Percentiles rank a stretch among this genome's conserved stretches.
Conservation (phyloP, 2,888 invertebrate genomes). For the Ptilodon capucinus region DNA sequence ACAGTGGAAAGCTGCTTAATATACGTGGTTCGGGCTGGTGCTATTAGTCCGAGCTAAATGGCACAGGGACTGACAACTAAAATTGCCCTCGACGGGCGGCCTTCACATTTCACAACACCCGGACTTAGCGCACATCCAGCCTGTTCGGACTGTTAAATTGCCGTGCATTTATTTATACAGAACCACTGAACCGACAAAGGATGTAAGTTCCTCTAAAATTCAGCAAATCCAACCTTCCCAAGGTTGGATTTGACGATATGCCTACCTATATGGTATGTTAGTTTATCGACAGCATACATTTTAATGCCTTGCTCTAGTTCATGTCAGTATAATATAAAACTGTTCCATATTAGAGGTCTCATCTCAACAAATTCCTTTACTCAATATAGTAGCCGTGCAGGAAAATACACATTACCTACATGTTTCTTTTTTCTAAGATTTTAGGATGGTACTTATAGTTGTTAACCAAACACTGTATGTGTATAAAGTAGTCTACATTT, state of each 20-base stretch:
- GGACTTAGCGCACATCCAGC: constrained; percentile 77
- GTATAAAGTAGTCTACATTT: no score
- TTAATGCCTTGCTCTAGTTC: no score
- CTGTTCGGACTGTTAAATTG: constrained; percentile 47
- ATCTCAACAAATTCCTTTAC: no score
- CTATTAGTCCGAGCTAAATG: constrained; percentile 58
- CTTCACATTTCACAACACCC: constrained; percentile 81
- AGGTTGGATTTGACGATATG: neutral
- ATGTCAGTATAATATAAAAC: no score
- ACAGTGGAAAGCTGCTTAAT: neutral
- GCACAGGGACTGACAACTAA: constrained; percentile 72
- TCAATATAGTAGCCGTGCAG: no score
- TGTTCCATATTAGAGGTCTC: no score
- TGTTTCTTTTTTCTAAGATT: no score
- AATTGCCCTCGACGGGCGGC: constrained; percentile 70
- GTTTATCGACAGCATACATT: no score
- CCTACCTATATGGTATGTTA: neutral
- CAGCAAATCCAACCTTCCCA: no score
- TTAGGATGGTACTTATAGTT: no score
- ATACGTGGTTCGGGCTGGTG: constrained; percentile 27
- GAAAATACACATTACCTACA: no score
- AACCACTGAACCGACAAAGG: constrained; percentile 37
- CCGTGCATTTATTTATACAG: constrained; percentile 48
- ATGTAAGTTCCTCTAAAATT: constrained; percentile 13
- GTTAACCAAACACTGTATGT: no score